Evolutionary conservation across 64 coral and sea anemone species (phyloP).

Genomic region (Stichodactyla mertensii): DNA sequence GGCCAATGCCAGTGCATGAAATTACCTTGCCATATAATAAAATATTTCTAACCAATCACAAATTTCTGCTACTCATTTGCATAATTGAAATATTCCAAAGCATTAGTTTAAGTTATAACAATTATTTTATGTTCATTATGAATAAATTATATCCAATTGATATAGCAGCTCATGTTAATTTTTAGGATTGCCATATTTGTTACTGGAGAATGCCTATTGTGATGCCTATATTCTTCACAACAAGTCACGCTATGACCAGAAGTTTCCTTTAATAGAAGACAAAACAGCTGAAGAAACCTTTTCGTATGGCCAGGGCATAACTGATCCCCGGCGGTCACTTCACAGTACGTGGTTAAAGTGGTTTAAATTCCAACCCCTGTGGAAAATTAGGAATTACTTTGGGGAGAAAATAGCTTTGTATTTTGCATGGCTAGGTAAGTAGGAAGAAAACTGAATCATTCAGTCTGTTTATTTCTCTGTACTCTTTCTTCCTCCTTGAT

Average conservation of each 20-base stretch:
- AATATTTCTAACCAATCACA: too few relatives aligned
- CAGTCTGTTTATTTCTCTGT: too few relatives aligned
- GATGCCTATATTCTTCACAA: constrained; percentile 89
- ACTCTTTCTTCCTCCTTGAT: too few relatives aligned
- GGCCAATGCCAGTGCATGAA: too few relatives aligned
- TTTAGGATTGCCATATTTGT: constrained; percentile 78
- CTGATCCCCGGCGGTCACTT: constrained; percentile 68
- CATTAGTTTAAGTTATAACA: neutral
- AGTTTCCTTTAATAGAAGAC: constrained; percentile 42
- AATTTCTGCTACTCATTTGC: too few relatives aligned
- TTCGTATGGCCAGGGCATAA: constrained; percentile 58
- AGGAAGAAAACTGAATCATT: neutral
- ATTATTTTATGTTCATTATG: neutral
- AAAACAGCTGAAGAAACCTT: constrained; percentile 47
- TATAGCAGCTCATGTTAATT: neutral
- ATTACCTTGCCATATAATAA: too few relatives aligned
- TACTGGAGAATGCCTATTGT: constrained; percentile 79
- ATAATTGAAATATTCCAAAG: neutral
- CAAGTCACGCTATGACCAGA: constrained; percentile 59
- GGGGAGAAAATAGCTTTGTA: constrained; percentile 96
- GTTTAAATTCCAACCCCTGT: constrained; percentile 87
- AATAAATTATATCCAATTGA: neutral
- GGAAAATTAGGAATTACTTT: constrained; percentile 99
- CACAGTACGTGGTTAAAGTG: constrained; percentile 78
- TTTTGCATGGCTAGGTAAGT: constrained; percentile 93